Evolutionary conservation across 2,888 invertebrate species (phyloP).

Genomic region (Drosophila tripunctata): DNA sequence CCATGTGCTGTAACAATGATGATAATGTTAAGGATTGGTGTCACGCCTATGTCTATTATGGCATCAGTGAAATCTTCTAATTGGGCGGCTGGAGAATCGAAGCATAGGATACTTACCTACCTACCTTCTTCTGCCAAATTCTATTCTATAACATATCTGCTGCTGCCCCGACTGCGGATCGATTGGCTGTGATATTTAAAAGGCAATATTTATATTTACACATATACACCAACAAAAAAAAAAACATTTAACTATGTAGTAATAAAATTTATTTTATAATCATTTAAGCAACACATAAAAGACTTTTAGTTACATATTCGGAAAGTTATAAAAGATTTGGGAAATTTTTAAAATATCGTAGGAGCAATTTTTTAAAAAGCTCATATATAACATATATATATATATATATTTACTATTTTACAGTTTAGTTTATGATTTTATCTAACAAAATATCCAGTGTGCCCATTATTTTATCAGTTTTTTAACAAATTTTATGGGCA

Average conservation of each 20-base stretch:
- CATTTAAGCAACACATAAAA: neutral
- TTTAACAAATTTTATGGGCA: no score
- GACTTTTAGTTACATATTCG: neutral
- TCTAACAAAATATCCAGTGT: no score
- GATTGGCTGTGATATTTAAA: slow-evolving; percentile 81
- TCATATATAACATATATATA: no score
- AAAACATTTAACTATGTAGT: slow-evolving; percentile 20
- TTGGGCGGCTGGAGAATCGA: neutral
- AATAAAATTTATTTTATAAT: slow-evolving; percentile 32
- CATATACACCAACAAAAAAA: slow-evolving; percentile 9
- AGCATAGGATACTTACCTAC: slow-evolving; percentile 9
- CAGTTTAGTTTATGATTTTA: no score
- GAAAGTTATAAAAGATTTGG: no score
- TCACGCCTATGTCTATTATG: slow-evolving; percentile 85
- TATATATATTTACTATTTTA: no score
- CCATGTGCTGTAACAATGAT: slow-evolving; percentile 85
- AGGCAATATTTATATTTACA: slow-evolving; percentile 49
- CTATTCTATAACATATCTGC: slow-evolving; percentile 25
- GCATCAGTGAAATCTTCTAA: slow-evolving; percentile 46
- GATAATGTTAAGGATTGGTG: slow-evolving; percentile 85
- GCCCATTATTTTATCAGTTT: no score
- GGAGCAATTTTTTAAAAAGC: no score
- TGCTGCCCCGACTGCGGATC: slow-evolving; percentile 29
- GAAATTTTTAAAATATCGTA: no score
- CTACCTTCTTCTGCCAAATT: slow-evolving; percentile 26